These are phyloP conservation scores for Zenarchopterus dispar DNA, from an alignment of 2,797 vertebrate genomes.

Conservation along the genomic window DNA sequence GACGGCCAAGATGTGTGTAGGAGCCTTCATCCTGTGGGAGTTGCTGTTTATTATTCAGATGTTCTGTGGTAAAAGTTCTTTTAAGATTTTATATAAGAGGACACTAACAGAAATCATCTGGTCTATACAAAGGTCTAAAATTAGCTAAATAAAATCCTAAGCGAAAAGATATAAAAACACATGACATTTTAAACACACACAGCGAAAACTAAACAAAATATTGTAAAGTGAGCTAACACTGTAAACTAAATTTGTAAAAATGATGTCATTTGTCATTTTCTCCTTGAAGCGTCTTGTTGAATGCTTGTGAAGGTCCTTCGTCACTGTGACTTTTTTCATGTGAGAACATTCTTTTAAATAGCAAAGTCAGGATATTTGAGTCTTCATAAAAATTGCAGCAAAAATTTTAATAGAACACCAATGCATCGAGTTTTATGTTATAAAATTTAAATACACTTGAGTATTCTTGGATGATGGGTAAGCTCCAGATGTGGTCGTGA, in stretches of 20 bases:
- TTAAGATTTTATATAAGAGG: too few species aligned
- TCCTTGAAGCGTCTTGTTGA: conserved; percentile 36
- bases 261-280: conserved; percentile 65
- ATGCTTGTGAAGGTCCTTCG: conserved; percentile 20
- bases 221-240: too few species aligned
- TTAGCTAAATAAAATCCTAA: too few species aligned
- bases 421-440: conserved; percentile 52
- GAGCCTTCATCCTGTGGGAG: too few species aligned
- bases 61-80: too few species aligned
- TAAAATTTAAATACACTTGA: conserved; percentile 42
- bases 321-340: conserved; percentile 11
- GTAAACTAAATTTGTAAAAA: conserved; percentile 8
- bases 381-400: conserved; percentile 41
- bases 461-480: conserved; percentile 48
- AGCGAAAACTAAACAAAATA: too few species aligned
- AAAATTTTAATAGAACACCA: conserved; percentile 54
- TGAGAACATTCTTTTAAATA: conserved; percentile 58
- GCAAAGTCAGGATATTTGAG: conserved; percentile 37
- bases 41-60: too few species aligned
- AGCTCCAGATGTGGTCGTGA: conserved; percentile 62
- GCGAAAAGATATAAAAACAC: too few species aligned
- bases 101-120: too few species aligned
- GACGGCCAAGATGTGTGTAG: too few species aligned
- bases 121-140: too few species aligned
- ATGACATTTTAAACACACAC: too few species aligned